A percentile compares a stretch with the other conserved stretches of the same genome.
phyloP scores from a whole-genome alignment of 2,888 invertebrate genomes.

The Cosmia trapezina region DNA sequence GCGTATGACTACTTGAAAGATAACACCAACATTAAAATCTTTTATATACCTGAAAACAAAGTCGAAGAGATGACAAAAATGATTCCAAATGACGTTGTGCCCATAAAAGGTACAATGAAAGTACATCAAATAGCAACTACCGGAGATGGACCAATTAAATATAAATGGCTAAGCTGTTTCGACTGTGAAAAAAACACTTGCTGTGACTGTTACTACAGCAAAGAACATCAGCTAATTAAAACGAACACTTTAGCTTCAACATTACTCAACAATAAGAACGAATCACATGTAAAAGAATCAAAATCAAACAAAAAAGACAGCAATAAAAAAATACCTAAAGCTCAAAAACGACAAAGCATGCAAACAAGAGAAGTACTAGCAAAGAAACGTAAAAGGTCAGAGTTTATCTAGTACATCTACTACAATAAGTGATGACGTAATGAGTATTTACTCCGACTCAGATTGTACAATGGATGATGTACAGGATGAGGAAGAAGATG shows the following conservation, averaged over 20 bases:
- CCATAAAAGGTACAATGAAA: slow-evolving; percentile 39
- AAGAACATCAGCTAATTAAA: slow-evolving; percentile 14
- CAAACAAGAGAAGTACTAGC: no score
- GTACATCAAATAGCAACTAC: slow-evolving; percentile 33
- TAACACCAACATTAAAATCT: slow-evolving; percentile 34
- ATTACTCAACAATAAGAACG: background rate
- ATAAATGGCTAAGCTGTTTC: slow-evolving; percentile 36
- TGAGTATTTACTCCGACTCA: no score
- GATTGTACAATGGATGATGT: no score
- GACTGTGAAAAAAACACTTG: slow-evolving; percentile 33
- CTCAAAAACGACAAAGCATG: no score
- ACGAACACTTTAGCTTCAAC: background rate
- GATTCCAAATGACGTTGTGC: slow-evolving; percentile 31
- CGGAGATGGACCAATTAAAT: slow-evolving; percentile 33
- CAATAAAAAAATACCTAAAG: no score
- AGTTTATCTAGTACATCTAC: no score
- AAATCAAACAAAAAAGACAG: background rate
- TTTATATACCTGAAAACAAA: slow-evolving; percentile 31
- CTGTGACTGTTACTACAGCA: slow-evolving; percentile 34
- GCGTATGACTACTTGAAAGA: background rate
- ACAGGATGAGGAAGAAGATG: no score
- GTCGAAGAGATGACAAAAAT: slow-evolving; percentile 39
- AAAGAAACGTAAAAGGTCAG: no score
- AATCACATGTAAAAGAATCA: background rate
- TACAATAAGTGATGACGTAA: no score